Conservation (phyloP, 1,140 invertebrate species). For the Mylabris phalerata region DNA sequence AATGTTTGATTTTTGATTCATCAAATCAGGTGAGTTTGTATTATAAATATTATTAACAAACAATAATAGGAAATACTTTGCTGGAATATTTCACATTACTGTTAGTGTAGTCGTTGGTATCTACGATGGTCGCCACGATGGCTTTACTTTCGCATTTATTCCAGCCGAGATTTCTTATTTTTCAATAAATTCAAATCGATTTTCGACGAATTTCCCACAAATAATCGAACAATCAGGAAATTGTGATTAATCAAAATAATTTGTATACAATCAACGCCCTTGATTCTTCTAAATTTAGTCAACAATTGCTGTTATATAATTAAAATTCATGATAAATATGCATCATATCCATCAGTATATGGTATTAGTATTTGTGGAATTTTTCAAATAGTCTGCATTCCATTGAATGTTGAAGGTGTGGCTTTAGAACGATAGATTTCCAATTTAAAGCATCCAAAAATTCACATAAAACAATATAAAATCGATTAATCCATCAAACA, state of each 20-base stretch:
- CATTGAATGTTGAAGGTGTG: constrained; percentile 30
- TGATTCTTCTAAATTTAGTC: constrained; percentile 10
- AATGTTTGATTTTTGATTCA: neutral
- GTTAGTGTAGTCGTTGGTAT: constrained; percentile 21
- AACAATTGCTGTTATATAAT: constrained; percentile 8
- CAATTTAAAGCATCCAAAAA: too few species aligned
- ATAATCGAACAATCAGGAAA: too few species aligned
- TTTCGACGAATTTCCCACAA: neutral
- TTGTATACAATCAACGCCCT: constrained; percentile 9
- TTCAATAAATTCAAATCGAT: neutral
- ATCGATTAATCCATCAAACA: too few species aligned
- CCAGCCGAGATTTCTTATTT: neutral
- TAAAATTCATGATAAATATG: constrained; percentile 18
- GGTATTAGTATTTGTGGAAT: constrained; percentile 20
- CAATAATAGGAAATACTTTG: neutral
- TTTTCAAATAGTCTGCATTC: constrained; percentile 33
- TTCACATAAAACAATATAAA: too few species aligned
- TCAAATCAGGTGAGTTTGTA: neutral
- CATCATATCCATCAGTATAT: constrained; percentile 20
- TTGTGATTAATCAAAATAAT: neutral
- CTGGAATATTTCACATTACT: constrained; percentile 11
- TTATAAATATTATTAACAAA: neutral
- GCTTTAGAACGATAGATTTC: constrained; percentile 6
- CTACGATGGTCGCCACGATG: constrained; percentile 23
- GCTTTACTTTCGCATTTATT: constrained; percentile 2